Conservation (phyloP, 2,113 vertebrate genomes). For the Odobenus rosmarus region DNA sequence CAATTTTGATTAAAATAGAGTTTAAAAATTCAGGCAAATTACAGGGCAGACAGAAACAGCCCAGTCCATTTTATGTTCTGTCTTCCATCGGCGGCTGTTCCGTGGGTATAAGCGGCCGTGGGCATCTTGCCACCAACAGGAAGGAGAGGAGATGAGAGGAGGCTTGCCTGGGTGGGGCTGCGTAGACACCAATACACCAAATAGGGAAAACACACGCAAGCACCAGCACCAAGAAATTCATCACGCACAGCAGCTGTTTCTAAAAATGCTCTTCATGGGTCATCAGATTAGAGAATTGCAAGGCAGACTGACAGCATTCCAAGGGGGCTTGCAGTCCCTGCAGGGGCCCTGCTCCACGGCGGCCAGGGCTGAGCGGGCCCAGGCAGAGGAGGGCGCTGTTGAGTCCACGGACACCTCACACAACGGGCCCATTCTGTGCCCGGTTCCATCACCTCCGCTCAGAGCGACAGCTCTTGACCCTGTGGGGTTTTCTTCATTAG, state of each 20-base stretch:
- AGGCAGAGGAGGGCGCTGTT: not conserved
- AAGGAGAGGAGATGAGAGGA: not conserved
- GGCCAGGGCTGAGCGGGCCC: not conserved
- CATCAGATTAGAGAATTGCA: not conserved
- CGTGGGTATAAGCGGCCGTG: not conserved
- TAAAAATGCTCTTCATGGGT: not conserved
- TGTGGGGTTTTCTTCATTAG: not conserved
- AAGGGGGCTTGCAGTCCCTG: not conserved
- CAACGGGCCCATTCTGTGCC: not conserved
- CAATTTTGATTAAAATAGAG: conserved; percentile 33
- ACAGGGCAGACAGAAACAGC: not conserved
- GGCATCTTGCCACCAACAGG: not conserved
- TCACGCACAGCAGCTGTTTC: not conserved
- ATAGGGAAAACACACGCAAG: not conserved
- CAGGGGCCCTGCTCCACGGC: not conserved
- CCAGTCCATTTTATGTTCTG: not conserved
- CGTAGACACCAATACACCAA: not conserved
- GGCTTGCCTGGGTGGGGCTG: accelerated
- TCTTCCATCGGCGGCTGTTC: not conserved
- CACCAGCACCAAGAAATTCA: not conserved
- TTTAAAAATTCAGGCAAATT: conserved; percentile 40
- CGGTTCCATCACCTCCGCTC: no score
- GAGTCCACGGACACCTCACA: accelerated
- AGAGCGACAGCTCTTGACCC: not conserved
- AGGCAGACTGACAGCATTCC: not conserved